Base-by-base conservation (phyloP, 2,797 vertebrate species). In the Loris lydekkerianus region DNA sequence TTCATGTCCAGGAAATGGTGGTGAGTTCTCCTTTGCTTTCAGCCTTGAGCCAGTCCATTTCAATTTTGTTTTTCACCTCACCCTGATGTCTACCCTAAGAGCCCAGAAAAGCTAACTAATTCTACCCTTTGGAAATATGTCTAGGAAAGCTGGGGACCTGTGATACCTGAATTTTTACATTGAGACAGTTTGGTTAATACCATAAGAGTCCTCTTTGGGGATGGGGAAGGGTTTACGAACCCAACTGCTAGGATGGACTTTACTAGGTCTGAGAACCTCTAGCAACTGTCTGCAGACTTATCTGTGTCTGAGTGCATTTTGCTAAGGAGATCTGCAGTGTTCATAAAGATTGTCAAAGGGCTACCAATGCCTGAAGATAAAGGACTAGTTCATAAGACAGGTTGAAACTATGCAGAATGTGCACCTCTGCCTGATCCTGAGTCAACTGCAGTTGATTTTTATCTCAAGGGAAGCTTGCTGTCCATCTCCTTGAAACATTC, bases 1-100 rank as follows among this genome's bases (percentile, higher is more conserved):
- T 99, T 98, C 99, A 99, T 5, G 98, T 99, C 97, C 98, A 99
- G 94, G 99, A 99, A 96, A 99, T 99, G 96, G 98, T 99, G 99
- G 99, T 99, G 98, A 98, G 99, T 98, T 90, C 1, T 1, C 82
- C 63, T 1, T 70, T 87, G 83, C 49, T 73, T 87, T 81, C 43
- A 43, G 49, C n/a, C 75, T 25, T 29, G 7, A 73, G 6, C 46
- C 53, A 46, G 14, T 9, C 31, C 23, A 3, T 53, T 73, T n/a
- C 34, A 9, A 7, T 49, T 91, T 37, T n/a, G 8, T 70, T 4
- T 85, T 70, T 61, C 7, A 83, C 27, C n/a, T 37, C 5, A 31
- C 9, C 58, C 6, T 40, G 31, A 27, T 5, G 10, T 29, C 37
- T 10, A 27, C 67, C n/a, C 18, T 10, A 4, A 82, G n/a, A 17